Conservation (phyloP, 1,140 invertebrate genomes). For the Wasmannia auropunctata region DNA sequence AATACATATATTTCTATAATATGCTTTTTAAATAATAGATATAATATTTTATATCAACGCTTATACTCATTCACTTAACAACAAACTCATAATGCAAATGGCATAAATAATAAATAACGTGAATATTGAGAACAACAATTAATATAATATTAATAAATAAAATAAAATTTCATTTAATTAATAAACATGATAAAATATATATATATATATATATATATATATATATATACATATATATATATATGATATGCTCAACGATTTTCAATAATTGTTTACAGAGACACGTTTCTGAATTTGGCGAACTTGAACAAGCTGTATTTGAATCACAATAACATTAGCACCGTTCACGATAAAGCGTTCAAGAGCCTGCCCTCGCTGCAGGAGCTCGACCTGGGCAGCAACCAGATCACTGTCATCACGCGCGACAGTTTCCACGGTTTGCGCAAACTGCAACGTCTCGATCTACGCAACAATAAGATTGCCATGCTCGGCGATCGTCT, state of each 20-base stretch:
- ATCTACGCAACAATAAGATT: conserved; percentile 89
- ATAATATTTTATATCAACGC: background rate
- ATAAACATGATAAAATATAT: background rate
- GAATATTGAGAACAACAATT: background rate
- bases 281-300: conserved; percentile 90
- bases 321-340: conserved; percentile 90
- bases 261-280: conserved; percentile 76
- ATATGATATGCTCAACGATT: background rate
- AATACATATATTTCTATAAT: too few relatives aligned
- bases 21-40: too few relatives aligned
- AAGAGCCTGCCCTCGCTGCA: conserved; percentile 87
- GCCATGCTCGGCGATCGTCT: conserved; percentile 90
- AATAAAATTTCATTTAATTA: background rate
- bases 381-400: conserved; percentile 89
- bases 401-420: conserved; percentile 89
- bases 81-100: background rate
- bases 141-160: background rate
- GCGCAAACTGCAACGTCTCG: conserved; percentile 88
- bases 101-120: background rate
- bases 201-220: too few relatives aligned
- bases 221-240: background rate
- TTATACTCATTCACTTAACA: background rate
- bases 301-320: conserved; percentile 88
- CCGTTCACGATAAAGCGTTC: conserved; percentile 90
- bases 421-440: conserved; percentile 90